Evolutionary conservation across 1,140 invertebrate species (phyloP), one percentile per base, ranked within the genome.

Genomic region (Ctenoplectra terminalis): DNA sequence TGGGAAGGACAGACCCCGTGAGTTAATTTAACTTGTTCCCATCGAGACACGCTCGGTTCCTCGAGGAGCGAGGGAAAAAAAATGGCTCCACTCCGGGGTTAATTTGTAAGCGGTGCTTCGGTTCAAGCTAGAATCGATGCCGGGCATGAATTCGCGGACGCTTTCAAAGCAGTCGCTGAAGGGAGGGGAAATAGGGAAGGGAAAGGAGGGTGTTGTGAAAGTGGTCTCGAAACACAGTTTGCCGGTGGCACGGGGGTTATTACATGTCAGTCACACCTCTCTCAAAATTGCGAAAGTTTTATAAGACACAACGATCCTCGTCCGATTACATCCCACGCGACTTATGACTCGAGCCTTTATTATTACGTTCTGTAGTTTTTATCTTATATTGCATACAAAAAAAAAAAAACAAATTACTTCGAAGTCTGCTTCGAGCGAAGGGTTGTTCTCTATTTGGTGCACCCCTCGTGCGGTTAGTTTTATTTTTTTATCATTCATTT

Each of bases 251-350:
- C n/a, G 63, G 58, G 76, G 81, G 86, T 90, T 90, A 90, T 90
- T 90, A 87, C 87, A 89, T 88, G 87, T 89, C 89, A 88, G 82
- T 90, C 89, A 89, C 77, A 89, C 83, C 85, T 84, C 82, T 60
- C 81, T 89, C 82, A 82, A 88, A 90, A 90, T 90, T 90, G 87
- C 86, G 56, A 90, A 90, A 90, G 82, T 90, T 90, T 87, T 76
- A 84, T 83, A 88, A 87, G 87, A 90, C 85, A 89, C 78, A 87
- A 87, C 83, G 81, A 82, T 88, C 83, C 84, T 77, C 78, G 73
- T 26, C 37, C 83, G 78, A 87, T 87, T 84, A 82, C 83, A 71
- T 79, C 83, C 58, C 80, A 64, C 83, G 75, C 84, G 69, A 87
- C 86, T 87, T 87, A 81, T 81, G 81, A 56, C 73, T 61, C 11